phyloP scores from a whole-genome alignment of 2,113 vertebrate genomes.

The Plotosus lineatus region DNA sequence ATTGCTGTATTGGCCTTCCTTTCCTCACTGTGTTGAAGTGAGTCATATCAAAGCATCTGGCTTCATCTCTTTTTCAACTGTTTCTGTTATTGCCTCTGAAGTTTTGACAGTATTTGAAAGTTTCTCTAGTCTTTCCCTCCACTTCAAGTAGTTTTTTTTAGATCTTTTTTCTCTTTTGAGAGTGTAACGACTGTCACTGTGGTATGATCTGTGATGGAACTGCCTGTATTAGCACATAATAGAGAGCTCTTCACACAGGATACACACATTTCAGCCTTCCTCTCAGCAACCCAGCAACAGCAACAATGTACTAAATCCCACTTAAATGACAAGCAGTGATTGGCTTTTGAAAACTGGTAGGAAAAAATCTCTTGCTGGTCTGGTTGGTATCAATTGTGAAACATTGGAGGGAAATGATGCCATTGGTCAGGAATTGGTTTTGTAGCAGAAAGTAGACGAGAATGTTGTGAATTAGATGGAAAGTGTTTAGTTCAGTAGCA shows the following conservation, averaged over 20 bases:
- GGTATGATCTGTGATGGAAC: conserved; percentile 32
- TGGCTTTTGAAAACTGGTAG: conserved; percentile 41
- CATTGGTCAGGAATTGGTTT: conserved; percentile 15
- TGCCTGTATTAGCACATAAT: conserved; percentile 36
- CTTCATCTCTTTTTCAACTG: conserved; percentile 1
- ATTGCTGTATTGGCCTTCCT: background rate
- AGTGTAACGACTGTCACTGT: conserved; percentile 18
- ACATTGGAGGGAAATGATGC: conserved; percentile 23
- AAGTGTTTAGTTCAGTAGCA: conserved; percentile 25
- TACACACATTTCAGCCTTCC: conserved; percentile 26
- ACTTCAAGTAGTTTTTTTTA: background rate
- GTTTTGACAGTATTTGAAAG: conserved; percentile 23
- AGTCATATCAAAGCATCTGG: conserved; percentile 24
- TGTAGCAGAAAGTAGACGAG: conserved; percentile 11
- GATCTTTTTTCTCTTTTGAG: background rate
- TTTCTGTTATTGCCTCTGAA: background rate
- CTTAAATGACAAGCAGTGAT: conserved; percentile 35
- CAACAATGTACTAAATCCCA: conserved; percentile 40
- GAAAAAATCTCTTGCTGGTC: conserved; percentile 34
- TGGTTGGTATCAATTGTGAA: conserved; percentile 29
- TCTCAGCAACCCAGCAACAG: conserved; percentile 25
- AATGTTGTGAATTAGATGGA: conserved; percentile 22
- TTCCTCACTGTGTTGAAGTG: background rate
- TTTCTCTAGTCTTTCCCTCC: background rate
- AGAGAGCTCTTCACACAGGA: conserved; percentile 53